Evolutionary conservation across 2,888 invertebrate genomes (phyloP).

Genomic region (Netelia inedita): DNA sequence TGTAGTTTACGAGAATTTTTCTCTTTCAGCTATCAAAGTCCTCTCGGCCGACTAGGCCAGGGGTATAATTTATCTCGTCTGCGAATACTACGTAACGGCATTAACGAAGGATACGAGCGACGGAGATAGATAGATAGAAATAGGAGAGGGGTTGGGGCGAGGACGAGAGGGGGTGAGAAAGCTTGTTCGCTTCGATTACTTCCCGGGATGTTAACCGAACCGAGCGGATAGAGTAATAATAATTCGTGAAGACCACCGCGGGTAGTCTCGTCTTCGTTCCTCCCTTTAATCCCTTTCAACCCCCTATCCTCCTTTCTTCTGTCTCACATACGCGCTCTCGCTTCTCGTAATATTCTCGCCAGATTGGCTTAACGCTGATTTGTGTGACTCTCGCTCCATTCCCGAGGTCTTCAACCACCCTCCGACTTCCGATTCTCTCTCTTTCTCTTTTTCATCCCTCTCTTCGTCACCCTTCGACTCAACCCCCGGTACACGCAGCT

Average conservation of each 20-base stretch:
- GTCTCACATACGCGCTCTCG: conserved; percentile 9
- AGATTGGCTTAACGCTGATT: conserved; percentile 63
- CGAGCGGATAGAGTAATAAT: conserved; percentile 48
- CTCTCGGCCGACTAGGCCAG: conserved; percentile 28
- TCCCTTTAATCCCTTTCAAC: conserved; percentile 7
- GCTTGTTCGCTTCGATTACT: conserved; percentile 57
- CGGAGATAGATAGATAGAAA: background rate
- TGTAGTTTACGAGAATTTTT: background rate
- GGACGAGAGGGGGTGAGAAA: background rate
- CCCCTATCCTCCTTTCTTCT: conserved; percentile 14
- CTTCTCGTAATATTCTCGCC: conserved; percentile 41
- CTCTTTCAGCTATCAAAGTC: background rate
- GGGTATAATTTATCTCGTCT: conserved; percentile 19
- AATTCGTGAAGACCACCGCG: conserved; percentile 44
- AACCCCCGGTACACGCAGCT: conserved; percentile 2
- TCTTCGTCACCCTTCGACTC: background rate
- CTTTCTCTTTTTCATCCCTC: background rate
- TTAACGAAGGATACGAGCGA: background rate
- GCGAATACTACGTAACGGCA: background rate
- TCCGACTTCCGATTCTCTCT: background rate
- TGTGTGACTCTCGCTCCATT: conserved; percentile 50
- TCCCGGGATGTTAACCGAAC: conserved; percentile 42
- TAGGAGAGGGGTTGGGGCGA: conserved; percentile 24
- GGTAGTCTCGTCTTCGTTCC: conserved; percentile 42
- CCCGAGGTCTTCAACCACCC: conserved; percentile 26